phyloP scores from a whole-genome alignment of 2,113 vertebrate species.

The Actinemys pallida region DNA sequence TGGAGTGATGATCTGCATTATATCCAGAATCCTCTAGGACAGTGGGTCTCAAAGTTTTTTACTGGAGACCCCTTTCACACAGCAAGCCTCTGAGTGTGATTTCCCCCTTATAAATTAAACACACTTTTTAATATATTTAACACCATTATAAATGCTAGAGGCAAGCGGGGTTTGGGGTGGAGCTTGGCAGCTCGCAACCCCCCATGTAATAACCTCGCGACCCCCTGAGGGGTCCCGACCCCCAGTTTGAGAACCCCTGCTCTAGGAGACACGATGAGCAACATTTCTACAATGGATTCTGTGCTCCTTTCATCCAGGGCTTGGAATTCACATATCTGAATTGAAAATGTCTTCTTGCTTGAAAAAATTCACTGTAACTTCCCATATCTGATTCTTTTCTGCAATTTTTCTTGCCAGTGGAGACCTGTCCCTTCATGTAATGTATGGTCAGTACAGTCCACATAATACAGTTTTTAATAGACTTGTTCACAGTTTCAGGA shows the following conservation, averaged over 20 bases:
- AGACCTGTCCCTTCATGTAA: background rate
- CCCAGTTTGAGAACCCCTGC: background rate
- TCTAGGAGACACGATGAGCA: background rate
- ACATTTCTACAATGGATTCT: background rate
- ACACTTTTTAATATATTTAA: too few species aligned
- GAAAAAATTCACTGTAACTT: background rate
- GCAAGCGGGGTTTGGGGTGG: too few species aligned
- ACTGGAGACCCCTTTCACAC: too few species aligned
- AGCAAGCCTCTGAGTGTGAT: too few species aligned
- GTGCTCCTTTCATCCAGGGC: background rate
- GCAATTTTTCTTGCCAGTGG: background rate
- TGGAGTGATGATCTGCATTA: background rate
- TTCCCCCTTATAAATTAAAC: too few species aligned
- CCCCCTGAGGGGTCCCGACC: too few species aligned
- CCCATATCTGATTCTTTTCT: background rate
- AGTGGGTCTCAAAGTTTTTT: too few species aligned
- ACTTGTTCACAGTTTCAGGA: background rate
- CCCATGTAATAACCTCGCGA: too few species aligned
- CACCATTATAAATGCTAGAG: too few species aligned
- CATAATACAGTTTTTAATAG: background rate
- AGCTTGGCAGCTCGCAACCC: too few species aligned
- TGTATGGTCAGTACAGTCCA: background rate
- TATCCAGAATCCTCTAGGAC: background rate
- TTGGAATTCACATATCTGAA: slow-evolving; percentile 7
- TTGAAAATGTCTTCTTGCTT: slow-evolving; percentile 8